Evolutionary conservation across 1,140 invertebrate genomes (phyloP), one percentile per base, ranked within the genome.

Genomic region (Venturia canescens): DNA sequence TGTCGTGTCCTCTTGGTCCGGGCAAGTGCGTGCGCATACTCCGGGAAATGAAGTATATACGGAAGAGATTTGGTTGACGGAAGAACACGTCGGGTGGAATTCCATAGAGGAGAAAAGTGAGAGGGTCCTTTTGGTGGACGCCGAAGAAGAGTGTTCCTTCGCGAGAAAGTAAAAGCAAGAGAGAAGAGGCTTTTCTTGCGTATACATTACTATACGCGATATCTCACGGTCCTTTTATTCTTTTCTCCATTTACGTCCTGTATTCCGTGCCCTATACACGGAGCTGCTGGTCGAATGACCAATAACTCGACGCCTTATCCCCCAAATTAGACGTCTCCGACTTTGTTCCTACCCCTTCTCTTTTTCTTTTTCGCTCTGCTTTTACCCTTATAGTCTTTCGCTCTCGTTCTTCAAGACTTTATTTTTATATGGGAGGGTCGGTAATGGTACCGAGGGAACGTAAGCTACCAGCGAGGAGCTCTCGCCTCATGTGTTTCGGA

Each of bases 301-400:
- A 88, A 89, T 88, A 89, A 89, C 84, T 87, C 83, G 82, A 81
- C 60, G 85, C 80, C 83, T 88, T 87, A 88, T 87, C 86, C 85
- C 82, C 80, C 84, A 87, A 88, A 88, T 88, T 88, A 88, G 87
- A 84, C 83, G 80, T 84, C 81, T 78, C 83, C 60, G 57, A 67
- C 74, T 81, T 70, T 23, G 70, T 44, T 34, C 66, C 69, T 69
- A 13, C 66, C 66, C 18, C 26, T 57, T 44, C 48, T 70, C 44
- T 70, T 50, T 63, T 60, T 21, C 53, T 11, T 29, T 70, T 63
- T 48, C n/a, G 34, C 26, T 71, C 78, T 57, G n/a, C 50, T 16
- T 38, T 31, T 72, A 27, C 72, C 26, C 50, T 81, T 38, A 31
- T 23, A 60, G 44, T 67, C 75, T n/a, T 50, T 79, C 48, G n/a